A percentile compares a stretch with the other conserved stretches of the same genome.
phyloP scores from a whole-genome alignment of 2,888 invertebrate species.

The Omphaloscelis lunosa region DNA sequence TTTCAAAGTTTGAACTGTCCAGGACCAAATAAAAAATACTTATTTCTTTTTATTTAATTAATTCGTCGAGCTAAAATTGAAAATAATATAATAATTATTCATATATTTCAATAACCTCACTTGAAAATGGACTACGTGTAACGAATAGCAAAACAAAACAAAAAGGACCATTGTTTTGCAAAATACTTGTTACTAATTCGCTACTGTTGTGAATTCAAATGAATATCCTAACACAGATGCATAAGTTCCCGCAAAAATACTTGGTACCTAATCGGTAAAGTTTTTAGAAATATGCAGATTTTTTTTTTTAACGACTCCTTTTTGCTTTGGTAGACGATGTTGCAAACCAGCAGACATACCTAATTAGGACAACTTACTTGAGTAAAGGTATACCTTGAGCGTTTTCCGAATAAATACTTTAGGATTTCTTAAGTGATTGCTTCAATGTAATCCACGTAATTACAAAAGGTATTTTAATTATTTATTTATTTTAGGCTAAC shows the following conservation, averaged over 20 bases:
- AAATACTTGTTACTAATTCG: neutral
- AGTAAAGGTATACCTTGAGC: too few species aligned
- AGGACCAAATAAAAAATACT: too few species aligned
- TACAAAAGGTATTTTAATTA: too few species aligned
- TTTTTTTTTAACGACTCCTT: neutral
- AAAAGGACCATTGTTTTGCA: slow-evolving; percentile 15
- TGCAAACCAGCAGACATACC: neutral
- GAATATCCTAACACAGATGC: slow-evolving; percentile 9
- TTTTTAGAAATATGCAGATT: neutral
- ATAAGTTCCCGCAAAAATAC: neutral
- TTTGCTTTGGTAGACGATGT: neutral
- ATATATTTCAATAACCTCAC: neutral
- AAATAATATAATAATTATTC: too few species aligned
- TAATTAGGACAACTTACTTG: neutral
- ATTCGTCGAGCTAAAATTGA: too few species aligned
- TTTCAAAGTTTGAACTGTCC: neutral
- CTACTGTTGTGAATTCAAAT: neutral
- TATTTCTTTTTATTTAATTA: too few species aligned
- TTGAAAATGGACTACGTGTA: slow-evolving; percentile 8
- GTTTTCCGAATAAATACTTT: too few species aligned
- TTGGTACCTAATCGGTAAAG: neutral
- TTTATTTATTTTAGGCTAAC: too few species aligned
- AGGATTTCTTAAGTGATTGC: too few species aligned
- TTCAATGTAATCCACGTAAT: too few species aligned
- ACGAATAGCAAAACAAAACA: slow-evolving; percentile 2